Conservation (phyloP, 1,140 invertebrate genomes). For the Pseudomyrmex sp. region DNA sequence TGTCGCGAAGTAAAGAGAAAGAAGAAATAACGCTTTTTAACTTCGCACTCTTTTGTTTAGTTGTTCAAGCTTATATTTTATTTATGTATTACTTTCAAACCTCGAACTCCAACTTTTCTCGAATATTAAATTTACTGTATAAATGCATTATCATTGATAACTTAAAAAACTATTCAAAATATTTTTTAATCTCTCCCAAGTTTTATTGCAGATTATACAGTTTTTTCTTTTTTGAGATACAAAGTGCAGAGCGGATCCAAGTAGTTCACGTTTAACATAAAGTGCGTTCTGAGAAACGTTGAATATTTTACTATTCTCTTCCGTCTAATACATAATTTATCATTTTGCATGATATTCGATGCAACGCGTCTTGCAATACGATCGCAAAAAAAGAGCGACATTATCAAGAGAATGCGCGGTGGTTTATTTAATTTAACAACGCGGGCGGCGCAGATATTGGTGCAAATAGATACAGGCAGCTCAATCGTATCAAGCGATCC, state of each 20-base stretch:
- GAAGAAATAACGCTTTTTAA: neutral
- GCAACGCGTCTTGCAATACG: neutral
- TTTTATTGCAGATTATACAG: neutral
- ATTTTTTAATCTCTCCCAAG: neutral
- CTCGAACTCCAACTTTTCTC: neutral
- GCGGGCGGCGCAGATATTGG: neutral
- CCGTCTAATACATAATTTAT: conserved; percentile 35
- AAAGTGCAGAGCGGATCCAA: too few relatives aligned
- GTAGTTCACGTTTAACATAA: neutral
- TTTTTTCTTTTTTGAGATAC: too few relatives aligned
- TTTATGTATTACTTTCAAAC: neutral
- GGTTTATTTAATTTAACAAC: conserved; percentile 49
- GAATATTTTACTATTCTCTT: neutral
- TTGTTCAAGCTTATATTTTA: neutral
- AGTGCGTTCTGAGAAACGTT: conserved; percentile 1
- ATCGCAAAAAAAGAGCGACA: neutral
- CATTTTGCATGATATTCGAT: conserved; percentile 16
- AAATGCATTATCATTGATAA: neutral
- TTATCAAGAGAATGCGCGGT: conserved; percentile 26
- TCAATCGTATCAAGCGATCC: conserved; percentile 34
- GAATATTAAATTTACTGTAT: neutral
- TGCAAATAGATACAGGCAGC: conserved; percentile 14
- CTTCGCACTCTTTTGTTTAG: neutral
- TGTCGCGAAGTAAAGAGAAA: neutral
- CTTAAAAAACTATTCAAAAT: neutral